A percentile compares a stretch with the other conserved stretches of the same genome.
Evolutionary conservation across 2,888 invertebrate genomes (phyloP).

Genomic region (Tridacna gigas): DNA sequence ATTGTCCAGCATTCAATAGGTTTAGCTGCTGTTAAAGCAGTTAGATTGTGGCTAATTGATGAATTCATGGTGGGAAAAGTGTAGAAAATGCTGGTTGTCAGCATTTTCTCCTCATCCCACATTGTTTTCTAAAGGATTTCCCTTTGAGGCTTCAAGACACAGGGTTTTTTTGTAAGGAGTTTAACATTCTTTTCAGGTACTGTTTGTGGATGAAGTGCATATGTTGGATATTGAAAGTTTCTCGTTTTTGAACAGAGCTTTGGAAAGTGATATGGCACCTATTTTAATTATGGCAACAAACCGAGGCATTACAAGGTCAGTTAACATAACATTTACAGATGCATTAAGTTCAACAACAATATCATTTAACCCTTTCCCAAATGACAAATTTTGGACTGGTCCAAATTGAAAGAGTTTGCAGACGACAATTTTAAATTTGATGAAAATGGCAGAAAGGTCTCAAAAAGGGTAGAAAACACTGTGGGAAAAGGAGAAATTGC

Average conservation of each 20-base stretch:
- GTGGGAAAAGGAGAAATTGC: neutral
- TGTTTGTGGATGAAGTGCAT: constrained; percentile 99
- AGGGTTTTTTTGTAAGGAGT: neutral
- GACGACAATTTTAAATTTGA: too few species aligned
- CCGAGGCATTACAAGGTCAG: constrained; percentile 91
- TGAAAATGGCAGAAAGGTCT: too few species aligned
- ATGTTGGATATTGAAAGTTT: constrained; percentile 99
- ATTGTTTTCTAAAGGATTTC: neutral
- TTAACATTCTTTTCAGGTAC: constrained; percentile 85
- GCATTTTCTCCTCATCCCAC: neutral
- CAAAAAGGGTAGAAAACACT: neutral
- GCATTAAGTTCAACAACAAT: neutral
- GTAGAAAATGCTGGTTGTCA: neutral
- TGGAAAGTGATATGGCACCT: constrained; percentile 98
- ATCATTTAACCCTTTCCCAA: neutral
- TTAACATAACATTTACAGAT: neutral
- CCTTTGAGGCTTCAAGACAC: neutral
- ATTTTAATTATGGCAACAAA: constrained; percentile 99
- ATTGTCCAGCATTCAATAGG: too few species aligned
- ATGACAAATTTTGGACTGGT: neutral
- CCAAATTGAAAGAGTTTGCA: too few species aligned
- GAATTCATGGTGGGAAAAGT: neutral
- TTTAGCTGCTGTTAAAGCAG: too few species aligned
- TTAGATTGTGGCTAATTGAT: too few species aligned
- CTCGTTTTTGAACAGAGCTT: constrained; percentile 97